Evolutionary conservation across 2,888 invertebrate genomes (phyloP).

Genomic region (Acrobasis suavella): DNA sequence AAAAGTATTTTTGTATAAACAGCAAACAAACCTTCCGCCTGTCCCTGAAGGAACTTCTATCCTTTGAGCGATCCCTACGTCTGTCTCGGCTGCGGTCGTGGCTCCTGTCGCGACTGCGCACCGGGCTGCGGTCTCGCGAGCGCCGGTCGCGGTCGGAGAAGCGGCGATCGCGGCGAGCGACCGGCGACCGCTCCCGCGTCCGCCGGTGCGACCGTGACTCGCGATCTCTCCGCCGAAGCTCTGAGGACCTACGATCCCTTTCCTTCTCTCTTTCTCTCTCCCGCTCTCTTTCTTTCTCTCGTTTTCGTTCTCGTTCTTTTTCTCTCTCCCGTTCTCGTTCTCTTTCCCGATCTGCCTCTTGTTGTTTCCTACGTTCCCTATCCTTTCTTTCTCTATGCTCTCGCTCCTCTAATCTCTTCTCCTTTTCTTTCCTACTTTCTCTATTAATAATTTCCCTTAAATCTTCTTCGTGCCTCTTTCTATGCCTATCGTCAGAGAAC

Average conservation of each 20-base stretch:
- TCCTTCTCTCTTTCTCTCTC: constrained; percentile 36
- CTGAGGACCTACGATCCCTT: constrained; percentile 38
- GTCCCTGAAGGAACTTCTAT: constrained; percentile 52
- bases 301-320: constrained; percentile 46
- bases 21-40: constrained; percentile 45
- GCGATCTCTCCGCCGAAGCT: constrained; percentile 42
- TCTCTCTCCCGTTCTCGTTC: constrained; percentile 45
- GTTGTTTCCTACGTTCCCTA: constrained; percentile 52
- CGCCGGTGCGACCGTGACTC: constrained; percentile 46
- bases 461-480: constrained; percentile 66
- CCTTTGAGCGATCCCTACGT: constrained; percentile 56
- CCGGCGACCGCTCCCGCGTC: constrained; percentile 38
- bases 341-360: constrained; percentile 47
- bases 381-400: constrained; percentile 64
- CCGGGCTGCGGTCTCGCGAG: constrained; percentile 50
- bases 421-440: constrained; percentile 57
- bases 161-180: constrained; percentile 39
- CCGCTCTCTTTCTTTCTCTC: constrained; percentile 49
- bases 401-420: constrained; percentile 65
- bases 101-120: constrained; percentile 41
- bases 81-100: constrained; percentile 41
- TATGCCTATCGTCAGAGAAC: constrained; percentile 54
- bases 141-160: constrained; percentile 49
- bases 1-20: background rate
- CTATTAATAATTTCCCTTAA: constrained; percentile 66